Conservation (phyloP, 2,797 vertebrate species). For the Passerculus sandwichensis region DNA sequence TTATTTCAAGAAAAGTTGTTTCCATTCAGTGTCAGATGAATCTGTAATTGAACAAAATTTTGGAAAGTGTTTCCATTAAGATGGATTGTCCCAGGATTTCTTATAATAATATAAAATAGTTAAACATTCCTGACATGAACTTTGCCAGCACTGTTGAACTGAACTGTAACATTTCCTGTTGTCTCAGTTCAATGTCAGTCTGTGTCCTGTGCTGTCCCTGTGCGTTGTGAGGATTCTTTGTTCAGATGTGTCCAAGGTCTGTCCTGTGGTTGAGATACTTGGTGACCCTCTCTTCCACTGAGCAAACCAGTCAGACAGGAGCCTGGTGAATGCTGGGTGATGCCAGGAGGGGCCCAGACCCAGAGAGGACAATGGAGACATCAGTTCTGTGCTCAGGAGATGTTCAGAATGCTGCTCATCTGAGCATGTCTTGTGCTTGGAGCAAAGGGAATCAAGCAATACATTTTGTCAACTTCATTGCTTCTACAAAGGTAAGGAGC, state of each 20-base stretch:
- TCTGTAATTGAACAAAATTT: not conserved
- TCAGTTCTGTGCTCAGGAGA: not conserved
- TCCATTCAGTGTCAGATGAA: not conserved
- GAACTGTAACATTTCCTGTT: not conserved
- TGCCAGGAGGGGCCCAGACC: not conserved
- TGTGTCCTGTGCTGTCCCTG: not conserved
- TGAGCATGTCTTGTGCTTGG: not conserved
- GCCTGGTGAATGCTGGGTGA: not conserved
- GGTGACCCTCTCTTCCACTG: not conserved
- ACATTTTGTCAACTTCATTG: not conserved
- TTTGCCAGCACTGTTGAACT: not conserved
- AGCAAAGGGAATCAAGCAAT: not conserved
- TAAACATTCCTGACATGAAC: not conserved
- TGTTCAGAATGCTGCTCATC: not conserved
- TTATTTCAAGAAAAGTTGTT: not conserved
- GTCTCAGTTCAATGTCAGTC: not conserved
- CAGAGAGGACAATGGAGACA: not conserved
- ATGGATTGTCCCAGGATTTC: not conserved
- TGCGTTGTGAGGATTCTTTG: not conserved
- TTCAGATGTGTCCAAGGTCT: not conserved
- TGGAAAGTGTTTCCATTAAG: not conserved
- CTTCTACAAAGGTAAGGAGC: not conserved
- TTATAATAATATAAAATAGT: not conserved
- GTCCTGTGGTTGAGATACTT: not conserved
- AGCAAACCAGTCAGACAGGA: not conserved